Percentiles rank a stretch among this genome's conserved stretches.
phyloP scores from a whole-genome alignment of 2,113 vertebrate genomes.

The Oreotrochilus melanogaster region DNA sequence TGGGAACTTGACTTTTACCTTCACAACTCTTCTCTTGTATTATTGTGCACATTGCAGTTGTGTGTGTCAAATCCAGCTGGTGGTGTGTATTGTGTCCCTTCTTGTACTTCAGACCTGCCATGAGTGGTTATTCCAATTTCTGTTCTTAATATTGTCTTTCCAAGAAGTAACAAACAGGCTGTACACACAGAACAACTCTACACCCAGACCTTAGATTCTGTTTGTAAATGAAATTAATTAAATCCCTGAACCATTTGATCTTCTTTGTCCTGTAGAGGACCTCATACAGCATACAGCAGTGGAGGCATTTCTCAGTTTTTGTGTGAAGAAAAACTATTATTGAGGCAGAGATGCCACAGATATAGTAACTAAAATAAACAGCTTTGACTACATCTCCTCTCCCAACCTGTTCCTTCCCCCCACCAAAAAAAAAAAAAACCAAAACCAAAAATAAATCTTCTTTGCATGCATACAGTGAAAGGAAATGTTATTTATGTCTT shows the following conservation, averaged over 20 bases:
- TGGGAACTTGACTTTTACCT: conserved; percentile 40
- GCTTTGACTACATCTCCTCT: background rate
- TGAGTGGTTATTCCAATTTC: background rate
- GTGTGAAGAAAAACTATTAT: background rate
- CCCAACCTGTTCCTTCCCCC: no score
- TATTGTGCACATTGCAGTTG: background rate
- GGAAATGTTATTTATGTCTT: background rate
- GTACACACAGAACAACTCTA: background rate
- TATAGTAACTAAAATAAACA: background rate
- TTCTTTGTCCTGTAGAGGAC: background rate
- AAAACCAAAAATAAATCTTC: no score
- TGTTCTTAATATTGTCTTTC: conserved; percentile 12
- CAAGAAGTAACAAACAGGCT: conserved; percentile 7
- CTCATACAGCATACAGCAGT: background rate
- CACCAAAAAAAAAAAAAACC: no score
- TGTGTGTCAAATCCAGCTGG: conserved; percentile 39
- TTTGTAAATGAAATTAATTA: conserved; percentile 34
- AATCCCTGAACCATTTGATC: background rate
- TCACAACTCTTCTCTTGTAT: conserved; percentile 3
- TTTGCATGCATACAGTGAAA: background rate
- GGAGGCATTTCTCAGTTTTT: background rate
- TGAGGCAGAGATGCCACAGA: background rate
- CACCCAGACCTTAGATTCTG: conserved; percentile 18
- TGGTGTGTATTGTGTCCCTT: conserved; percentile 40
- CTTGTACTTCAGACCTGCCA: background rate